phyloP scores from a whole-genome alignment of 2,113 vertebrate genomes.

The Rutilus rutilus region DNA sequence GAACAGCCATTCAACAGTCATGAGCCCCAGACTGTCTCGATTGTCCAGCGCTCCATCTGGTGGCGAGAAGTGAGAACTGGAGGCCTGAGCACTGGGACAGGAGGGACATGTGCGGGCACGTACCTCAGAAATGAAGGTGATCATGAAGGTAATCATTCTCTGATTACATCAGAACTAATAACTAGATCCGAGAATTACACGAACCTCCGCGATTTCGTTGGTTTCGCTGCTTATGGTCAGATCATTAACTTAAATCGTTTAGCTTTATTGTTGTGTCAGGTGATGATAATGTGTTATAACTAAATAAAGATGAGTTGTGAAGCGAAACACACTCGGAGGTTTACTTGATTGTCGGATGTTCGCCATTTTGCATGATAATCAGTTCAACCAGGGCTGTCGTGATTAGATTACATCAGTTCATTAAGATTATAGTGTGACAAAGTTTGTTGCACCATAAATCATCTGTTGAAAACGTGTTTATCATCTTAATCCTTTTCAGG shows the following conservation, averaged over 20 bases:
- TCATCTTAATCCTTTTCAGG: no score
- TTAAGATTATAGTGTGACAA: background rate
- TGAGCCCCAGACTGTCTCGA: background rate
- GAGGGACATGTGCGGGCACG: conserved; percentile 8
- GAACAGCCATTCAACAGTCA: background rate
- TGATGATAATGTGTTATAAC: background rate
- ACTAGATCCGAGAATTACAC: background rate
- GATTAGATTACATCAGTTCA: conserved; percentile 38
- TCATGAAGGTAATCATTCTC: background rate
- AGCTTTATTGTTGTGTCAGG: background rate
- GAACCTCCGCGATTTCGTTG: background rate
- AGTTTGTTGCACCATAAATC: background rate
- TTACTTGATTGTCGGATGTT: background rate
- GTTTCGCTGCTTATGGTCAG: background rate
- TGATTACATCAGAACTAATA: conserved; percentile 35
- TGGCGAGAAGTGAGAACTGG: background rate
- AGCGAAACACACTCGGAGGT: background rate
- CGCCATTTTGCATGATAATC: conserved; percentile 6
- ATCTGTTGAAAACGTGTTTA: background rate
- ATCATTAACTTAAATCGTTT: background rate
- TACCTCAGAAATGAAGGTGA: background rate
- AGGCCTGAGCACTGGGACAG: background rate
- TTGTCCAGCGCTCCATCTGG: background rate
- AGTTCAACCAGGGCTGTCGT: background rate
- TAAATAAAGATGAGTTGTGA: background rate